A percentile compares a stretch with the other conserved stretches of the same genome.
Conservation (phyloP, 2,888 invertebrate genomes). For the Margaritifera margaritifera region DNA sequence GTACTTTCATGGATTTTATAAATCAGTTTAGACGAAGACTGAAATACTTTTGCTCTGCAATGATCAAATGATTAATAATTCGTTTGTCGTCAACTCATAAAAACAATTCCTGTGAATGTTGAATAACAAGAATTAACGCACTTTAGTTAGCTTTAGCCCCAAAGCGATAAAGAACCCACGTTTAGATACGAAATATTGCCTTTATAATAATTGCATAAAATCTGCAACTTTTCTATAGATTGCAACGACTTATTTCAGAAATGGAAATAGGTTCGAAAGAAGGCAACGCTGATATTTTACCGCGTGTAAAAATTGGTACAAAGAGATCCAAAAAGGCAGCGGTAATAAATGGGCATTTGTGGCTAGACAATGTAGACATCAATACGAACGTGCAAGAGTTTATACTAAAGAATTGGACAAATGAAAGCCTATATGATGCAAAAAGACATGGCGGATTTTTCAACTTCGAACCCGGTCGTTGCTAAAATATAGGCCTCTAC, state of each 20-base stretch:
- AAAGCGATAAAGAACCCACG: too few relatives aligned
- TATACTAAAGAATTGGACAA: conserved; percentile 24
- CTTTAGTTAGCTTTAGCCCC: too few relatives aligned
- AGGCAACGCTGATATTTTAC: conserved; percentile 37
- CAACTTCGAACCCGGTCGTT: conserved; percentile 47
- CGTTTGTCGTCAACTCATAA: too few relatives aligned
- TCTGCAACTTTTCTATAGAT: not conserved
- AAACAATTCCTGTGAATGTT: too few relatives aligned
- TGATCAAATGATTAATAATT: too few relatives aligned
- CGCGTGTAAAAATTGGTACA: conserved; percentile 36
- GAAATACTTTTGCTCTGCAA: too few relatives aligned
- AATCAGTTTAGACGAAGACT: too few relatives aligned
- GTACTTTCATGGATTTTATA: too few relatives aligned
- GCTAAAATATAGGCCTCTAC: conserved; percentile 36
- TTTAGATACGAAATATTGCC: too few relatives aligned
- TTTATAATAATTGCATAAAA: too few relatives aligned
- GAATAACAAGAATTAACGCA: too few relatives aligned
- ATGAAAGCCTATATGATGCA: conserved; percentile 6
- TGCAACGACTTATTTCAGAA: conserved; percentile 23
- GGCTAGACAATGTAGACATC: conserved; percentile 23
- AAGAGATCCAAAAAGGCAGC: conserved; percentile 27
- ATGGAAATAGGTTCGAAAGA: conserved; percentile 41
- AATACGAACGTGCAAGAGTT: conserved; percentile 37
- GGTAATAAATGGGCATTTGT: conserved; percentile 39
- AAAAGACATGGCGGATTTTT: conserved; percentile 22